Evolutionary conservation across 35 echinoderm and acorn worm genomes (phyloP), one percentile per base, ranked within the genome.

Genomic region (Anneissia japonica): DNA sequence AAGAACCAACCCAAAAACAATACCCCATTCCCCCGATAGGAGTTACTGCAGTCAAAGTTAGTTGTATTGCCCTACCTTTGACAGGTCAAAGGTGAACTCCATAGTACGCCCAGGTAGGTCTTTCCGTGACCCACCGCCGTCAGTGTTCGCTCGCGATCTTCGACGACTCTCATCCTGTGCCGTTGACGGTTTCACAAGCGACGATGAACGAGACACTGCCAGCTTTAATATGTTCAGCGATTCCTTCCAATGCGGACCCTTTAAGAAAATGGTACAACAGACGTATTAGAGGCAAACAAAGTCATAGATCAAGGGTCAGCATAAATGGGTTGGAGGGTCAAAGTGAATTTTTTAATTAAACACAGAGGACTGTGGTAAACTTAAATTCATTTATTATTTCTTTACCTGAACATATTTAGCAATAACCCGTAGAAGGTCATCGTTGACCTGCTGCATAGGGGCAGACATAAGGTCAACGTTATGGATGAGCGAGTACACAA

Each of bases 401-500:
- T n/a, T 91, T 77, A 95, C 93, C 86, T 95, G 93, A 29, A 95
- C 93, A 88, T 95, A 95, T 91, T 94, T 99, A 17, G 92, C 90
- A 11, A 99, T 99, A 77, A 99, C 92, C 30, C 96, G 79, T 5
- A 99, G 81, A 36, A 99, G 78, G 86, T 99, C 93, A 77, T 93
- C 92, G 43, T 99, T 99, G 31, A 99, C 96, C 38, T 99, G 96
- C 84, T 99, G 96, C 96, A 99, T 99, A 11, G 96, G 96, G 7
- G 87, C 87, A 32, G 92, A 84, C 96, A 99, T 99, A 21, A 99
- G 40, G 79, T 99, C 96, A 76, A 99, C 90, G 36, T 99, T 99
- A 76, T 88, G 83, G 26, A 99, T 74, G 83, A 99, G 83, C 28
- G 87, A 88, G 51, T 99, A 90, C 39, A 99, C 89, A 46, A 99